A percentile compares a stretch with the other conserved stretches of the same genome.
Evolutionary conservation across 2,113 vertebrate species (phyloP).

Genomic region (Heteronetta atricapilla): DNA sequence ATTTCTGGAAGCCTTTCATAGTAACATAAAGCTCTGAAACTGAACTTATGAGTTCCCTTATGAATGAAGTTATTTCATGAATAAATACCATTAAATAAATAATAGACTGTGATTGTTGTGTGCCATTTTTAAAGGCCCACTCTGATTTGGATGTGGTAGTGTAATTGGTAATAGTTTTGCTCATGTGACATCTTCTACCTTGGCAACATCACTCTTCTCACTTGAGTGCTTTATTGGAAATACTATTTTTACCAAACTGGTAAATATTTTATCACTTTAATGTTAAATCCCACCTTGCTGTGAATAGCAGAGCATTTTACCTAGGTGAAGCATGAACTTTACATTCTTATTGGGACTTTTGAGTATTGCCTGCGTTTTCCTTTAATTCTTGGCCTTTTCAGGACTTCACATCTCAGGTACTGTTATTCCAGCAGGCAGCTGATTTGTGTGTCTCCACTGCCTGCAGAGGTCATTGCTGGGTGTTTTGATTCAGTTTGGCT

Average conservation of each 20-base stretch:
- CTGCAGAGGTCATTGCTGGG: neutral
- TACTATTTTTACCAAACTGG: neutral
- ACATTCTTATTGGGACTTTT: neutral
- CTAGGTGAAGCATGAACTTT: neutral
- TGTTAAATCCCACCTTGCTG: neutral
- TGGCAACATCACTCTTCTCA: neutral
- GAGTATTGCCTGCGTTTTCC: neutral
- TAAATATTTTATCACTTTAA: constrained; percentile 44
- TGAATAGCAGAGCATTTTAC: neutral
- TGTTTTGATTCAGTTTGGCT: neutral
- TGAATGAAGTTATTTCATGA: neutral
- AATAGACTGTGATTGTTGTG: neutral
- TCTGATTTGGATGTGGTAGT: neutral
- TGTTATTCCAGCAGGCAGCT: neutral
- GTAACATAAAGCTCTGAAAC: neutral
- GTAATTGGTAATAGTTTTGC: neutral
- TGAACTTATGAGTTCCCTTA: neutral
- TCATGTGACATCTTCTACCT: neutral
- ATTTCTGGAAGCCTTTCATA: neutral
- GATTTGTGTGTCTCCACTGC: neutral
- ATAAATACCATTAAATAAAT: neutral
- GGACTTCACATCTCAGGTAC: neutral
- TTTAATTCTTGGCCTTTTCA: neutral
- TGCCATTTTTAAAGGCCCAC: neutral
- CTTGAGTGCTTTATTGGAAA: constrained; percentile 42